Base-by-base conservation (phyloP, 2,797 vertebrate species). In the Sciaenops ocellatus region DNA sequence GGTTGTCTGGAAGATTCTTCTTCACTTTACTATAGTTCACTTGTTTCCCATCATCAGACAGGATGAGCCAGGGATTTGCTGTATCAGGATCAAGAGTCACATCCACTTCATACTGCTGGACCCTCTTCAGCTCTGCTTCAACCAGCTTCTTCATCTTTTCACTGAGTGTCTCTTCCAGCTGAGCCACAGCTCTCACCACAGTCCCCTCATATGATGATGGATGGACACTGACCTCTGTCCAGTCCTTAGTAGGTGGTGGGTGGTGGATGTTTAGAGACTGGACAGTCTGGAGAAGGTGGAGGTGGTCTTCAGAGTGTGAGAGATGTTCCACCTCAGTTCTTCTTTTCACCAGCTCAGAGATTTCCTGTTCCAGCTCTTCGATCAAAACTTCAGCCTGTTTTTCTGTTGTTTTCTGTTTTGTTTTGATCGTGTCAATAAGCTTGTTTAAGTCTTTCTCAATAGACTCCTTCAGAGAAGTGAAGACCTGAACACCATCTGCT, bases 351-450 rank as follows among this genome's bases (percentile, higher is more conserved):
- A 52, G 50, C 50, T 52, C 50, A 52, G n/a, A 67, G 28, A 67
- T 67, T 41, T 76, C 73, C 34, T 60, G 44, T 59, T 76, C 51
- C 44, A 75, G 63, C 55, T 34, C 28, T 57, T 12, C 12, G 18
- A 57, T 34, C 28, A 57, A 34, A 20, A 5, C 7, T 30, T 57
- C 4, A 13, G 26, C 42, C 64, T 60, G 55, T 76, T 50, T 60
- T 15, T 66, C 63, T 34, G 18, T 22, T 15, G 20, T 38, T 51
- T 38, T 22, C 28, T 74, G 51, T 0, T 66, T 66, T n/a, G 15
- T 28, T 56, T 48, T 9, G 8, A 74, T 18, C 15, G 13, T 24
- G 10, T 66, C 3, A 1, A 41, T 38, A 26, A 74, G 52, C 3
- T 65, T 2, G 0, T 3, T 5, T 61, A 2, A 22, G 15, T 41